A percentile compares a stretch with the other conserved stretches of the same genome.
Evolutionary conservation across 64 coral and sea anemone genomes (phyloP).

Genomic region (Hydrozoanthus tunicans): DNA sequence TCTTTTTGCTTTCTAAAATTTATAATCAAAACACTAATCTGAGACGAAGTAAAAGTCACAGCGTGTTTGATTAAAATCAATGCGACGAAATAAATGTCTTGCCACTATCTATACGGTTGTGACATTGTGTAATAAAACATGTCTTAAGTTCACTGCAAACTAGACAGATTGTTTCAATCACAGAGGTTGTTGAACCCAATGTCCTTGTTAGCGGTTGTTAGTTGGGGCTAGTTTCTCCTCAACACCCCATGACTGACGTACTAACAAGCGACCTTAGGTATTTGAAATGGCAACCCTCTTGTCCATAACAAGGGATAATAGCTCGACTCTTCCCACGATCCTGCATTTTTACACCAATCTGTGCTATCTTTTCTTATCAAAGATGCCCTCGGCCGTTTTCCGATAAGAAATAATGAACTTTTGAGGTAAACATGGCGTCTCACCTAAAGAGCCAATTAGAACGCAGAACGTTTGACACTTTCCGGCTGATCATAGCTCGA

Average conservation of each 20-base stretch:
- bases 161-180: background rate
- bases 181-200: background rate
- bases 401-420: constrained; percentile 42
- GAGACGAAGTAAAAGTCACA: background rate
- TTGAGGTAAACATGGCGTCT: background rate
- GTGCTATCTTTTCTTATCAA: constrained; percentile 50
- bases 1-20: background rate
- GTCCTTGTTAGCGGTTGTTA: constrained; percentile 15
- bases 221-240: background rate
- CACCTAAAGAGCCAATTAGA: constrained; percentile 37
- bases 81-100: background rate
- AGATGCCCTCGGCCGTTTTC: constrained; percentile 41
- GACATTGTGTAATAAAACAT: background rate
- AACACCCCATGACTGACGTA: background rate
- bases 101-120: background rate
- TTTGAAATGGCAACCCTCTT: background rate
- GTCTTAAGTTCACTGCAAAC: constrained; percentile 4
- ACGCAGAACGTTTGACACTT: background rate
- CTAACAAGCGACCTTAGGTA: constrained; percentile 26
- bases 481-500: background rate
- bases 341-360: constrained; percentile 37
- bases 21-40: constrained; percentile 21
- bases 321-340: constrained; percentile 35
- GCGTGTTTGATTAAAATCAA: background rate
- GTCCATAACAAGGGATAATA: constrained; percentile 16